Base-by-base conservation (phyloP, 2,888 invertebrate genomes). In the Ceratothoa steindachneri region DNA sequence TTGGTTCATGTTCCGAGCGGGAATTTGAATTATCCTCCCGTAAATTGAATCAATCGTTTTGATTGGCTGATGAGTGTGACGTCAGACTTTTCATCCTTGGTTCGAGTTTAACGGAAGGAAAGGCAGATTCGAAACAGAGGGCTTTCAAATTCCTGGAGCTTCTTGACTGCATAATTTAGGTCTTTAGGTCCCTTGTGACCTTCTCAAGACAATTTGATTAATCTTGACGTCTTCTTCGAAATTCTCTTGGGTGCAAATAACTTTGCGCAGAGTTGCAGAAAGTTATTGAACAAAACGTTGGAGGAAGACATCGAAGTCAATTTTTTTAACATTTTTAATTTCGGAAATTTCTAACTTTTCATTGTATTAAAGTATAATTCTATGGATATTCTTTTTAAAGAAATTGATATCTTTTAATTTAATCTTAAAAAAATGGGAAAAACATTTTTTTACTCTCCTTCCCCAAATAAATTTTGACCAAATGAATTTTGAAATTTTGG, bases 131-230 rank as follows among this genome's bases (percentile, higher is more conserved):
- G 19, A 55, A 22, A 55, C n/a, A n/a, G n/a, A 55, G 55, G 55
- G 55, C 19, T 55, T 55, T 55, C 12, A 22, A 55, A 55, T 55
- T 55, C 55, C 19, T 15, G 19, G 55, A 55, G 55, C 12, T 22
- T 55, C 55, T 55, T 55, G 55, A 22, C 55, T 55, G 55, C 55
- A 55, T 55, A 55, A 55, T 55, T 55, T 55, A 55, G 24, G 55
- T 55, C 55, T 15, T 19, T 15, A 5, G 19, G 55, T 55, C 55
- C 55, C 55, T 55, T 5, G 55, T 19, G 55, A 55, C 55, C 7
- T 55, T 22, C 55, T 55, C 55, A 55, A 55, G 55, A 55, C 55
- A 55, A 55, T 55, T 55, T 55, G 55, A 55, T 55, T 55, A 55
- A 55, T 55, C 55, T 22, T 55, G 55, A 55, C 55, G 55, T 55